Conservation (phyloP, 1,140 invertebrate genomes). For the Frieseomelitta varia region DNA sequence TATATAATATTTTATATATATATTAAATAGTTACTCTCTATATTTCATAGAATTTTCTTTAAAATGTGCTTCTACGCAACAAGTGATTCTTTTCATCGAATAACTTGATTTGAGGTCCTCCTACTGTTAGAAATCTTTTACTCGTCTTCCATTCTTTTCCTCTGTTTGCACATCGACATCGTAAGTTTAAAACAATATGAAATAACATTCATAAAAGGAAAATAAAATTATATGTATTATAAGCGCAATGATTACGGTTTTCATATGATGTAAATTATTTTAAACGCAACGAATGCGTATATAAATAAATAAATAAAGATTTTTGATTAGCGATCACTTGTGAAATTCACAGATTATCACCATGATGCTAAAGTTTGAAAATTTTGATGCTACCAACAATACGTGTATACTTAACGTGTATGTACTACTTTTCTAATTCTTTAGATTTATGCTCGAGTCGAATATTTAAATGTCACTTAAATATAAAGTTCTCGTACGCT, state of each 20-base stretch:
- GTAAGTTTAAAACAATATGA: constrained; percentile 3
- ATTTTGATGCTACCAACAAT: constrained; percentile 39
- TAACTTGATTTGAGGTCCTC: constrained; percentile 40
- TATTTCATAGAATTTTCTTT: constrained; percentile 64
- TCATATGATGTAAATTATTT: neutral
- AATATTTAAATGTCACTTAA: constrained; percentile 40
- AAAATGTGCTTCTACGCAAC: constrained; percentile 67
- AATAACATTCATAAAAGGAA: neutral
- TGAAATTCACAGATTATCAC: constrained; percentile 18
- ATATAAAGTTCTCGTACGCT: constrained; percentile 60
- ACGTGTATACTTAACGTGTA: constrained; percentile 41
- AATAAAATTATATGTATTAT: neutral
- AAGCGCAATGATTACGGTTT: neutral
- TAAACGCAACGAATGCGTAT: neutral
- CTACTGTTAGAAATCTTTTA: constrained; percentile 29
- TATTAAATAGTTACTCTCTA: constrained; percentile 54
- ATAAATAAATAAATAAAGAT: constrained; percentile 55
- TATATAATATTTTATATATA: constrained; percentile 8
- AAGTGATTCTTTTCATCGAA: constrained; percentile 62
- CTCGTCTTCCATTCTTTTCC: neutral
- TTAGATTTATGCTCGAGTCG: constrained; percentile 58
- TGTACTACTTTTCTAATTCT: constrained; percentile 46
- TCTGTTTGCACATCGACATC: neutral
- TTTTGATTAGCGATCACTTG: constrained; percentile 18
- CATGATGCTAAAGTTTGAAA: constrained; percentile 39